Base-by-base conservation (phyloP, 2,888 invertebrate species). In the Cactoblastis cactorum region DNA sequence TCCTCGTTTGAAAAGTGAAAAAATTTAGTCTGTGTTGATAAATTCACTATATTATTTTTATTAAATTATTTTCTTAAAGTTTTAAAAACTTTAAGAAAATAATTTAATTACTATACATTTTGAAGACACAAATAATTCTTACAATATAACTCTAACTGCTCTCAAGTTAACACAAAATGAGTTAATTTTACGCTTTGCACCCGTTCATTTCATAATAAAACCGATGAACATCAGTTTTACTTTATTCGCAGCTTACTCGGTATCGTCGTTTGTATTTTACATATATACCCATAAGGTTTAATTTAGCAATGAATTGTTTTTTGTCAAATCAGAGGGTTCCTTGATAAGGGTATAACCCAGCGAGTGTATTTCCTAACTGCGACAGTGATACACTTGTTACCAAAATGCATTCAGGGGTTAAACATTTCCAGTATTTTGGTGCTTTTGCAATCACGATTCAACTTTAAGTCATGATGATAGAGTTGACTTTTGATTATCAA, bases 301-400 rank as follows among this genome's bases (percentile, higher is more conserved):
- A 51, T 64, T 62, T 69, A 11, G 53, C 12, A 22, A 41, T 19
- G 19, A 12, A 4, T 15, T 28, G 19, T 15, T 14, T 3, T 62
- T 57, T 63, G 62, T 69, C 61, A 71, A 77, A 76, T 74, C 73
- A 69, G 76, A 80, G 81, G 84, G 83, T 75, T 65, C 69, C 66
- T 65, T 79, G 77, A 83, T 82, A 79, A 76, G 80, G 78, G 81
- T 77, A 80, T 80, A 74, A 79, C 73, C 75, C 77, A 71, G 74
- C 65, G 69, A 80, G 77, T 74, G 77, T 77, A 80, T 74, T 82
- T 80, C 73, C 74, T 74, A 79, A 76, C 72, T 71, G 71, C 63
- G 69, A 71, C 74, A 74, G 64, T 78, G 78, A 77, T 78, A 80
- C 68, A 71, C 74, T 80, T 81, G 77, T 77, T 74, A 75, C 71